These are phyloP conservation scores for Darevskia mixta DNA, from an alignment of 2,797 vertebrate species.

Conservation along the genomic window DNA sequence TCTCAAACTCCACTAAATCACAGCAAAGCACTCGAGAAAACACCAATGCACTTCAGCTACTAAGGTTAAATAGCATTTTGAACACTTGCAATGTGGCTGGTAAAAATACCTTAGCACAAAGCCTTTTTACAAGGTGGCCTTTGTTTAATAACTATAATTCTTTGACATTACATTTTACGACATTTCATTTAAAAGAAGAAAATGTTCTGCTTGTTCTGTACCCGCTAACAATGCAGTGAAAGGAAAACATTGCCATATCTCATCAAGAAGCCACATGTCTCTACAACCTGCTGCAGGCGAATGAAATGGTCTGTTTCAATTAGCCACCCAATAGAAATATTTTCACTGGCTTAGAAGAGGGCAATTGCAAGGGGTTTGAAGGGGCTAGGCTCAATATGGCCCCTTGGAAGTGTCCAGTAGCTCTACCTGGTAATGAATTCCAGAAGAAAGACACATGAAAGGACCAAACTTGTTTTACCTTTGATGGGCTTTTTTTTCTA, in stretches of 20 bases:
- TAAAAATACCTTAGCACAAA: not conserved
- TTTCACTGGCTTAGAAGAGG: not conserved
- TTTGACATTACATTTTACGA: conserved; percentile 10
- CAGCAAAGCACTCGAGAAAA: conserved; percentile 36
- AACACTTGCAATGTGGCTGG: conserved; percentile 6
- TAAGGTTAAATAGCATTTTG: conserved; percentile 18
- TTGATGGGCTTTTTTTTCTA: not conserved
- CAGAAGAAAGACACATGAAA: not conserved
- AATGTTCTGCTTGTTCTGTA: not conserved
- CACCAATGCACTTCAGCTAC: conserved; percentile 9
- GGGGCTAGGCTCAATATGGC: not conserved
- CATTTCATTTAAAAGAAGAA: conserved; percentile 9
- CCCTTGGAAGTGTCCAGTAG: not conserved
- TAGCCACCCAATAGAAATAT: not conserved
- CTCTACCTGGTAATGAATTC: not conserved
- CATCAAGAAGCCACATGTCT: not conserved
- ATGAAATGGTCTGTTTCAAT: conserved; percentile 12
- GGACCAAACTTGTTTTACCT: not conserved
- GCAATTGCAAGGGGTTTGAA: not conserved
- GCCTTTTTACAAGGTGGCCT: not conserved
- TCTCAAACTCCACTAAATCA: conserved; percentile 2
- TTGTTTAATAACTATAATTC: conserved; percentile 25
- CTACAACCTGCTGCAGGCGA: not conserved
- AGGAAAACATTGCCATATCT: not conserved
- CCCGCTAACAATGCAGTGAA: not conserved